Percentiles rank a stretch among this genome's conserved stretches.
Conservation (phyloP, 2,888 invertebrate genomes). For the Himalopsyche kuldschensis region DNA sequence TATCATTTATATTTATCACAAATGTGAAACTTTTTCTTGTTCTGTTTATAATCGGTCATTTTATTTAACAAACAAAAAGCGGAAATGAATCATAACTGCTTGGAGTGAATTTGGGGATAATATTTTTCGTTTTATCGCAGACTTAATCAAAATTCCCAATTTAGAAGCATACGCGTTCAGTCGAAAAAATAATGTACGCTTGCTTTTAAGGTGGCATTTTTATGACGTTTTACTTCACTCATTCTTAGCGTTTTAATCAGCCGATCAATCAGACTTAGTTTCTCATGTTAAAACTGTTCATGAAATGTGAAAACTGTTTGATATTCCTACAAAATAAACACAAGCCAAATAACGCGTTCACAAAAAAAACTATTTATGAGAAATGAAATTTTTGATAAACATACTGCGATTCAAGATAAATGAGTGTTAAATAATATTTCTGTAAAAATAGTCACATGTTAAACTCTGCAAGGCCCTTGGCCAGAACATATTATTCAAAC, state of each 20-base stretch:
- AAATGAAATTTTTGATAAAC: background rate
- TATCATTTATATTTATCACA: too few species aligned
- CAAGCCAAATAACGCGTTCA: background rate
- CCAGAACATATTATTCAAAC: too few species aligned
- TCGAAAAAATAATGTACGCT: background rate
- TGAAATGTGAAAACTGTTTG: background rate
- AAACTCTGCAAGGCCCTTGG: too few species aligned
- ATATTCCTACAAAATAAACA: background rate
- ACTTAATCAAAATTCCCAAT: background rate
- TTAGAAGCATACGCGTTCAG: background rate
- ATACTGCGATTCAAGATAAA: background rate
- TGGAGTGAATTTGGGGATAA: background rate
- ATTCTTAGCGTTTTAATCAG: constrained; percentile 1
- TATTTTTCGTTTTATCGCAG: background rate
- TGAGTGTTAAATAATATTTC: background rate
- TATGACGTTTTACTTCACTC: constrained; percentile 1
- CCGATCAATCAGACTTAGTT: constrained; percentile 6
- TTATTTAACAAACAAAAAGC: background rate
- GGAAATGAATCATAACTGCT: background rate
- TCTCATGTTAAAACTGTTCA: background rate
- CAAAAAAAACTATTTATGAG: background rate
- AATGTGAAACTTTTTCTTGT: background rate
- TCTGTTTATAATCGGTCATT: background rate
- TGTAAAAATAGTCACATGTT: too few species aligned
- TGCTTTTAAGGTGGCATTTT: background rate